Evolutionary conservation across 2,797 vertebrate species (phyloP), one percentile per base, ranked within the genome.

Genomic region (Microctenopoma steveboyesi): DNA sequence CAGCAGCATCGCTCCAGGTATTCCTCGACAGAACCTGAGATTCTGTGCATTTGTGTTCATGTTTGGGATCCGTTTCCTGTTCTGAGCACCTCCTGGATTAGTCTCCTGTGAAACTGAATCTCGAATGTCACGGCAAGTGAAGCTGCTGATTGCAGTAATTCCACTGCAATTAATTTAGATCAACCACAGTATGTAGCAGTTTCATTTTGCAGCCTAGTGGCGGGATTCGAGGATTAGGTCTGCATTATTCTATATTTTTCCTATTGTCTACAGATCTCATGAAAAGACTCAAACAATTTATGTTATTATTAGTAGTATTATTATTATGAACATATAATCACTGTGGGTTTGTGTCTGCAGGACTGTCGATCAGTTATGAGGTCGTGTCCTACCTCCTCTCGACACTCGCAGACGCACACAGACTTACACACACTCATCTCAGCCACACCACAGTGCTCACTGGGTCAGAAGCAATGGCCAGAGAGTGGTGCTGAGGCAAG

Each of bases 401-500:
- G 27, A 27, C 55, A 49, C 60, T 11, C 60, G 48, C 22, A 51
- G 30, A 27, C 55, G 47, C 60, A 14, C 60, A 50, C 22, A 51
- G 22, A 22, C 9, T 27, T 4, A 79, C 68, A 68, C 59, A 68
- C 69, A 37, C 11, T 53, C 72, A 37, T 58, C 67, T n/a, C 35
- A 13, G 60, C 39, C 59, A 84, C 64, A 48, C 69, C 72, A 50
- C 54, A 7, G 67, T 87, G 88, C 64, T 87, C 88, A 89, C 69
- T 91, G 91, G 83, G 80, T 81, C 85, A 87, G 90, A 92, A 90
- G 84, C 64, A 84, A 91, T 91, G 73, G 78, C 66, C 13, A 5
- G 77, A 88, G 87, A 90, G 89, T 91, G 87, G 76, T 27, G 79
- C 82, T 61, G 81, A 82, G 84, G 88, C 74, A 64, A 80, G 73